phyloP scores from a whole-genome alignment of 2,797 vertebrate genomes.

The Myioborus melanocephalus region DNA sequence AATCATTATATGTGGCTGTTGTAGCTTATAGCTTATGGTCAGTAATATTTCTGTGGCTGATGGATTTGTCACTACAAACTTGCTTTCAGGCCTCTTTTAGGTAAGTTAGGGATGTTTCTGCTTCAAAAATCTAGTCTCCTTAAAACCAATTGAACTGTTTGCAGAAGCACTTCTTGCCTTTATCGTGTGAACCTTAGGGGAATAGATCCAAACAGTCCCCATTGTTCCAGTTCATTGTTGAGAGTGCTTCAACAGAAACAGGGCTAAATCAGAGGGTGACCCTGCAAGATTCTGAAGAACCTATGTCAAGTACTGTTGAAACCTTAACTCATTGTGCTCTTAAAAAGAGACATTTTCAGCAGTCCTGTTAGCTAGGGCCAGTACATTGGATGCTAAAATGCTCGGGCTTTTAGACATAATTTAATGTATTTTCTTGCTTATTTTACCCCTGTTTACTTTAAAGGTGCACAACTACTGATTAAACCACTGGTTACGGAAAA shows the following conservation, averaged over 20 bases:
- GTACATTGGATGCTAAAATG: background rate
- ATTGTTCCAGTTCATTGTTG: background rate
- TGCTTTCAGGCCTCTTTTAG: background rate
- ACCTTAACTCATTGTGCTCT: background rate
- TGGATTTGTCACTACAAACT: background rate
- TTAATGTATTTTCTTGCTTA: background rate
- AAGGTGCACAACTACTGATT: conserved; percentile 89
- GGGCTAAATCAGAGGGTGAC: background rate
- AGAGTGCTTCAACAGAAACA: background rate
- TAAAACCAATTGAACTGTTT: background rate
- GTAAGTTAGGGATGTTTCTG: background rate
- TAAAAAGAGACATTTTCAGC: background rate
- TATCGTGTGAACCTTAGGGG: background rate
- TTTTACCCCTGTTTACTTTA: conserved; percentile 1
- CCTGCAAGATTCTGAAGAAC: background rate
- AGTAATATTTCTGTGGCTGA: background rate
- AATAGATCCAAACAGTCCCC: background rate
- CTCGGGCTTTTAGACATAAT: background rate
- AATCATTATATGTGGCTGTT: background rate
- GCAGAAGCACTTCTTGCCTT: background rate
- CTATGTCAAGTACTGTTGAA: background rate
- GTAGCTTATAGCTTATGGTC: background rate
- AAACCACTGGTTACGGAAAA: conserved; percentile 77
- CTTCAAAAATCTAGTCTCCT: background rate
- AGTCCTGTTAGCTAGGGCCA: background rate